Base-by-base conservation (phyloP, 2,888 invertebrate genomes). In the Drosophila emarginata region DNA sequence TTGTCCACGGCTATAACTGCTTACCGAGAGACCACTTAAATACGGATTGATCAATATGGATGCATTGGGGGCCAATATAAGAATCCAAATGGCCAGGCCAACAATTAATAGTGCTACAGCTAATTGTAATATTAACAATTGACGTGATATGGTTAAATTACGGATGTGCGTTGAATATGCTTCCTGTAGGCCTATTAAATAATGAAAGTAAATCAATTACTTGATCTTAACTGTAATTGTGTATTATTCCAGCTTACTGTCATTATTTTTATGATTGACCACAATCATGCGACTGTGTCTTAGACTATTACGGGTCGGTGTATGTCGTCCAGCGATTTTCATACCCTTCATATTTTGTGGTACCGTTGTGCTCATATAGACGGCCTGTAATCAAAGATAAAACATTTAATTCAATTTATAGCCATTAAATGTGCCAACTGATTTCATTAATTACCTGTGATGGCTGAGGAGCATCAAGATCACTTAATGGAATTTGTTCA, bases 271-370 rank as follows among this genome's bases (percentile, higher is more conserved):
- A 87, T 93, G 93, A 87, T 93, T 94, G 89, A 95, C 92, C 21
- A 95, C 95, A 75, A 95, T 93, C 95, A 95, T 95, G 74, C 95
- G 92, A 89, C 95, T 95, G 88, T 95, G 95, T 76, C 95, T 92
- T 74, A 95, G 92, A 84, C 95, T 95, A 89, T 94, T 94, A 83
- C 95, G 93, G 23, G 95, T 95, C 57, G 95, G 95, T 15, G 94
- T 94, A 89, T 95, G 95, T 72, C 94, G 92, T 58, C 94, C 94
- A 45, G 94, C 94, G 76, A 95, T 93, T 90, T 93, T 93, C 75
- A 92, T 92, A 23, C 93, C 93, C 61, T 94, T 93, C 78, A 95
- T 93, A 90, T 94, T 95, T 89, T 94, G 94, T 61, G 95, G 95
- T 70, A 95, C 95, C 5, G 95, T 95, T 37, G 95, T 95, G 57